Conservation (phyloP, 2,113 vertebrate genomes). For the Canis aureus region DNA sequence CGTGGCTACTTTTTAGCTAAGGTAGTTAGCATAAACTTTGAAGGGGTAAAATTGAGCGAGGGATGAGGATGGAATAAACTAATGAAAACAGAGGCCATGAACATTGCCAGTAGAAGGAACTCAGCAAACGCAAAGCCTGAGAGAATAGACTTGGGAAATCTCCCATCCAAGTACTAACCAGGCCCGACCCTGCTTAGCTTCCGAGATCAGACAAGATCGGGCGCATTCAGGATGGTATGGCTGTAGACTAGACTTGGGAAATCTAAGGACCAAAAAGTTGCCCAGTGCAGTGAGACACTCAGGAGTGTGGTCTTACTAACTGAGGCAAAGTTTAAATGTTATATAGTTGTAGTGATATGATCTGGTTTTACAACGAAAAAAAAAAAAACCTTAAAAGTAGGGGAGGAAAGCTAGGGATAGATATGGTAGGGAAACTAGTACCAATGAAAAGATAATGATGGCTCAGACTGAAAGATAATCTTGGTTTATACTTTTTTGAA, state of each 20-base stretch:
- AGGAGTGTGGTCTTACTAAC: not conserved
- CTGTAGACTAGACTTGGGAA: not conserved
- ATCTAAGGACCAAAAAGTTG: not conserved
- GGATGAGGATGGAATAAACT: not conserved
- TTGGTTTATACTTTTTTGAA: not conserved
- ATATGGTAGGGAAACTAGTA: not conserved
- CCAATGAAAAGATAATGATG: not conserved
- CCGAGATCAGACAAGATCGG: too few species aligned
- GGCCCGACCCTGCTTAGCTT: too few species aligned
- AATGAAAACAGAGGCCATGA: not conserved
- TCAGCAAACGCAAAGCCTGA: not conserved
- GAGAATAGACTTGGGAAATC: not conserved
- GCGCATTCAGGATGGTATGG: too few species aligned
- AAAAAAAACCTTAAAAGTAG: not conserved
- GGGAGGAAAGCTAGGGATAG: not conserved
- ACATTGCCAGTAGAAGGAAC: not conserved
- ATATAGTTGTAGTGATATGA: not conserved
- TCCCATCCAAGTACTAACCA: too few species aligned
- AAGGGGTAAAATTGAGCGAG: not conserved
- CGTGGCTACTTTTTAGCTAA: not conserved
- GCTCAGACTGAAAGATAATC: not conserved
- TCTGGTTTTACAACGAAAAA: not conserved
- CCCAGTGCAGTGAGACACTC: not conserved
- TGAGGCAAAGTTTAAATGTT: constrained; percentile 30
- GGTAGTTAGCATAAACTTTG: not conserved